Base-by-base conservation (phyloP, 2,113 vertebrate genomes). In the Passer domesticus region DNA sequence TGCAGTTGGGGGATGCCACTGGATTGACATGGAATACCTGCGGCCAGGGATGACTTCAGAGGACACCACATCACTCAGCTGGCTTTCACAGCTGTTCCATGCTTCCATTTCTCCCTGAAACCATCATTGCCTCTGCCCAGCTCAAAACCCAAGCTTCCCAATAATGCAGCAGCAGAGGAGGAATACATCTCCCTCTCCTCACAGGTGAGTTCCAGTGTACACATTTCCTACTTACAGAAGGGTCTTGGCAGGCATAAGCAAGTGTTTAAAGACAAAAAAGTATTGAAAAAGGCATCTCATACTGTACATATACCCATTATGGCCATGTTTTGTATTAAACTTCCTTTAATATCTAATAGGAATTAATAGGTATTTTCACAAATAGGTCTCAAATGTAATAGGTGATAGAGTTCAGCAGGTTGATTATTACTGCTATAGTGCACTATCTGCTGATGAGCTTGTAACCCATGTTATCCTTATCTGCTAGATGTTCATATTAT, bases 371-470 rank as follows among this genome's bases (percentile, higher is more conserved):
- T 77, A 79, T 76, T 91, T 94, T 91, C 55, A 90, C 78, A 94
- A 94, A 89, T 39, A 75, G 47, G 39, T 92, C 64, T 76, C 84
- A 62, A 22, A 77, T 79, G 28, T 69, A 92, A 73, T 1, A 58
- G 62, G 82, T 8, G 8, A 91, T 87, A 85, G 93, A 95, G 87
- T 79, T 84, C 93, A 83, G 53, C 21, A 84, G 66, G 62, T 55
- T 85, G 66, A 53, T 91, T 85, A 87, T 87, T 90, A 63, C 70
- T 43, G 74, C 46, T 82, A 27, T 7, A 82, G 52, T 85, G 39
- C 46, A 85, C 87, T 89, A 95, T 83, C 84, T 95, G 59, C 79
- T 83, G 53, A 92, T 85, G 90, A 88, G 75, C 85, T 93, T 75
- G 75, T 80, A 92, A 91, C 59, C 70, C 59, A 12, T 41, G 69